Evolutionary conservation across 2,797 vertebrate species (phyloP), one percentile per base, ranked within the genome.

Genomic region (Natrix natrix): DNA sequence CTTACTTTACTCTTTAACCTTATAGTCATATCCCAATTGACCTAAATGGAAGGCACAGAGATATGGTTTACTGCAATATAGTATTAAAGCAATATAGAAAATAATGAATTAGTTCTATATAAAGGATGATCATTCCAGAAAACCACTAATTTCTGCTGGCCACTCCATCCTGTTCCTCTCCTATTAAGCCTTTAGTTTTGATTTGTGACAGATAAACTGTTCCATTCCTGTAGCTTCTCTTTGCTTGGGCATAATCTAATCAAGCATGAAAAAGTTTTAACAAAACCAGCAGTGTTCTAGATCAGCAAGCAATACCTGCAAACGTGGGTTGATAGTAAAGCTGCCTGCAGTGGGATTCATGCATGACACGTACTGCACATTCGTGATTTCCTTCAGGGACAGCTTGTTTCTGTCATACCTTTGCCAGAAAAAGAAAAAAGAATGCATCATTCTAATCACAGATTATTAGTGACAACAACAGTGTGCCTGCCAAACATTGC

Each of bases 391-490:
- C 97, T 99, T 99, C 96, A 99, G 96, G 3, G 98, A 97, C 96
- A 99, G 97, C 96, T 98, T 99, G 97, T 96, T 98, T 94, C 99
- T 98, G 96, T 99, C 99, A 10, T 99, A 99, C 99, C 99, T 99
- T 63, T 14, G 66, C 92, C 55, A 91, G 63, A 32, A 92, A 86
- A 93, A 90, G 56, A 87, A 92, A 61, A 17, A 91, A 90, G 94
- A 92, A 32, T 93, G 78, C 0, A 0, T 17, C 78, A 8, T 0
- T 0, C 55, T 89, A 91, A 93, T 0, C 22, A 92, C 54, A 89
- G 83, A 48, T 66, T 52, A 89, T 61, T 83, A 93, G 66, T 52
- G 61, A 91, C 69, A 60, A 56, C 69, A 91, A 83, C 86, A 92
- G 24, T 16, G 54, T 57, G 55, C 28, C 66, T 57, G 69, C 48